phyloP scores from a whole-genome alignment of 1,140 invertebrate species.

The Metaphire vulgaris region DNA sequence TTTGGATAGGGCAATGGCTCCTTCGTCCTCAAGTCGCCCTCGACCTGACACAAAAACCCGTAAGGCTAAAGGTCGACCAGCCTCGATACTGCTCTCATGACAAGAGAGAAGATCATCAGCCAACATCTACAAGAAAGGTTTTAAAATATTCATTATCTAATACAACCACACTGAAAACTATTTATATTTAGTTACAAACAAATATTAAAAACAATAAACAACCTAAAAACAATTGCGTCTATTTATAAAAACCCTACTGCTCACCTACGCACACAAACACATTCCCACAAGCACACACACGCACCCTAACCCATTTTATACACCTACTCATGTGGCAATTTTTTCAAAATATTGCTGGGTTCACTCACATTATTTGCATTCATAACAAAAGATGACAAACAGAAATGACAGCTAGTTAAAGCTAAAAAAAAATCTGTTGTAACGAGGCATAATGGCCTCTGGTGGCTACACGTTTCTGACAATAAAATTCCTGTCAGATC shows the following conservation, averaged over 20 bases:
- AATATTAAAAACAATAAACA: neutral
- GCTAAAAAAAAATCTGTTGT: neutral
- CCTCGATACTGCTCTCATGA: conserved; percentile 60
- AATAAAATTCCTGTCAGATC: too few relatives aligned
- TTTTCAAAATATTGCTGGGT: too few relatives aligned
- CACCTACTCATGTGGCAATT: too few relatives aligned
- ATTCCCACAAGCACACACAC: too few relatives aligned
- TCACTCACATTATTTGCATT: too few relatives aligned
- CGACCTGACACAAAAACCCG: conserved; percentile 84
- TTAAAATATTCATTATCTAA: too few relatives aligned
- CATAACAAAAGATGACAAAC: neutral
- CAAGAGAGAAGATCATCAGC: conserved; percentile 71
- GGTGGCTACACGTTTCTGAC: neutral
- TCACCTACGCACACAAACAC: too few relatives aligned
- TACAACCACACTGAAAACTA: too few relatives aligned
- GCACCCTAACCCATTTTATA: too few relatives aligned
- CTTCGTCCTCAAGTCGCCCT: conserved; percentile 89
- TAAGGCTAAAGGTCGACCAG: conserved; percentile 62
- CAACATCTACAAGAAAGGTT: conserved; percentile 63
- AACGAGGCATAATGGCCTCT: neutral
- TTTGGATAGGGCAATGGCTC: conserved; percentile 71
- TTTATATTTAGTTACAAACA: too few relatives aligned
- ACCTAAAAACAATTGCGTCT: too few relatives aligned
- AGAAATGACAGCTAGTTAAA: neutral
- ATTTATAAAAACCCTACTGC: too few relatives aligned